Evolutionary conservation across 2,113 vertebrate species (phyloP).

Genomic region (Gymnarchus niloticus): DNA sequence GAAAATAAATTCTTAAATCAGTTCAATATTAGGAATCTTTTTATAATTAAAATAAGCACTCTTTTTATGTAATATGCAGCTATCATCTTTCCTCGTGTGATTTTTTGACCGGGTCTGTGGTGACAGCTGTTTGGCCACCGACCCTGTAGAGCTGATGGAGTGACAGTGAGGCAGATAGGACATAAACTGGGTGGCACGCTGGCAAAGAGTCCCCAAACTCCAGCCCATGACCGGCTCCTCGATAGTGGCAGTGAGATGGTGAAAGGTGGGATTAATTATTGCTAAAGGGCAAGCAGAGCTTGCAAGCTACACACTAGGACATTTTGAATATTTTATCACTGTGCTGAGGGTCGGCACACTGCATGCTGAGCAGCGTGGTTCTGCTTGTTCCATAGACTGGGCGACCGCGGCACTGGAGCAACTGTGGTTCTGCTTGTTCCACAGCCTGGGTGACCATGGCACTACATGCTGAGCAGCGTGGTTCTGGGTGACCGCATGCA

Average conservation of each 20-base stretch:
- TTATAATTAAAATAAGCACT: not conserved
- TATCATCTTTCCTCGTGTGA: slow-evolving; percentile 55
- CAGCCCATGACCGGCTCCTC: not conserved
- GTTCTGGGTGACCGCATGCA: slow-evolving; percentile 30
- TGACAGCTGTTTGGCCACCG: not conserved
- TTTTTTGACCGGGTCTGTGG: slow-evolving; percentile 44
- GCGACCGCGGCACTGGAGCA: not conserved
- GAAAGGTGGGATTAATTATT: slow-evolving; percentile 59
- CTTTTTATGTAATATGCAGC: not conserved
- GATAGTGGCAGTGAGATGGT: not conserved
- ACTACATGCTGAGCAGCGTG: not conserved
- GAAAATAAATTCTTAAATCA: slow-evolving; percentile 1
- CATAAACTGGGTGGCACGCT: too few relatives aligned
- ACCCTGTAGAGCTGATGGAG: not conserved
- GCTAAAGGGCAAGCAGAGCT: slow-evolving; percentile 47
- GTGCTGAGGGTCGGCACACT: slow-evolving; percentile 37
- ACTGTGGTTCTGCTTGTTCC: not conserved
- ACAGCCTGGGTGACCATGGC: not conserved
- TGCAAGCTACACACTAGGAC: slow-evolving; percentile 45
- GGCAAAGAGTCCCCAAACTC: too few relatives aligned
- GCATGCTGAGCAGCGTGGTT: not conserved
- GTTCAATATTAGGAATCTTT: not conserved
- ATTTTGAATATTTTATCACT: slow-evolving; percentile 55
- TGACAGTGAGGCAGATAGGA: too few relatives aligned
- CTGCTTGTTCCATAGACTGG: not conserved